Conservation (phyloP, 2,888 invertebrate species). For the Tribolium freemani region DNA sequence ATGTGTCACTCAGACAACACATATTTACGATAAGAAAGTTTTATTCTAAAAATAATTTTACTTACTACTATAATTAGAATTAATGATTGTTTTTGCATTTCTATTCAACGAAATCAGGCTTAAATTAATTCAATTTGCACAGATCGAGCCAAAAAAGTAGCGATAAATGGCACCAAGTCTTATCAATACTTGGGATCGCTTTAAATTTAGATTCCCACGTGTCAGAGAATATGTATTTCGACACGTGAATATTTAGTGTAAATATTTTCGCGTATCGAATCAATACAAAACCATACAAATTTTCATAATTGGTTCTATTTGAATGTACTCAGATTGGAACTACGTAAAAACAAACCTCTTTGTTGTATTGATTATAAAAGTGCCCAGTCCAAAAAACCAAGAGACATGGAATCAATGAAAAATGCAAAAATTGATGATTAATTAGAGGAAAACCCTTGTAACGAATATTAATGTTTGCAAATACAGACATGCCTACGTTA, state of each 20-base stretch:
- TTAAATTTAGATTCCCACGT: background rate
- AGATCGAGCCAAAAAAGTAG: background rate
- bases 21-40: background rate
- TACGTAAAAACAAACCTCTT: background rate
- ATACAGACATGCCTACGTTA: no score
- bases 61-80: no score
- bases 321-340: background rate
- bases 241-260: background rate
- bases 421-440: no score
- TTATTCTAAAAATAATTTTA: background rate
- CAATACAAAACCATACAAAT: background rate
- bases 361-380: no score
- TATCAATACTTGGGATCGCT: background rate
- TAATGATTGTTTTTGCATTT: no score
- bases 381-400: no score
- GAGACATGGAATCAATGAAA: no score
- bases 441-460: no score
- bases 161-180: background rate
- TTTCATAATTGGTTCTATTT: background rate
- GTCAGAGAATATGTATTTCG: background rate
- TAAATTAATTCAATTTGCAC: no score
- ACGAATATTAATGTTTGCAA: no score
- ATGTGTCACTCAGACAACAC: background rate
- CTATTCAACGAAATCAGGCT: no score
- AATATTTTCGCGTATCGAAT: background rate